Percentiles rank a stretch among this genome's conserved stretches.
Conservation (phyloP, 2,797 vertebrate genomes). For the Pteronotus mesoamericanus region DNA sequence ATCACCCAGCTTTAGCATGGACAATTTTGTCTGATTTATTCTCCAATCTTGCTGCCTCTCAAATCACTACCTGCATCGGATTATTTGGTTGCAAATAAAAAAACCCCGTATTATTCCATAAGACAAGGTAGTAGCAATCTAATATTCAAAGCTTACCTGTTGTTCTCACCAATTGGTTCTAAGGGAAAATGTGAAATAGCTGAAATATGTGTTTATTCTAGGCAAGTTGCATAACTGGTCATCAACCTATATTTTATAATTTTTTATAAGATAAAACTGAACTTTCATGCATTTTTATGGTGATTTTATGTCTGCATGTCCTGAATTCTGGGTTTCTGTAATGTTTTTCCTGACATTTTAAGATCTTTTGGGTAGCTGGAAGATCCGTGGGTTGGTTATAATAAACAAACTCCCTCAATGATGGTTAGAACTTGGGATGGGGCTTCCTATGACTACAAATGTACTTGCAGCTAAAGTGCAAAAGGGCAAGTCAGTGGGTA, state of each 20-base stretch:
- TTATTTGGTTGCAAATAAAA: not conserved
- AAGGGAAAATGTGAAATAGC: conserved; percentile 39
- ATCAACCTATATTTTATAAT: conserved; percentile 21
- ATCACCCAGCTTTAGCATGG: not conserved
- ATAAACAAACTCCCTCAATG: not conserved
- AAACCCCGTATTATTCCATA: conserved; percentile 3
- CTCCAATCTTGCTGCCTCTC: not conserved
- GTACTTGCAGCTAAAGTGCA: not conserved
- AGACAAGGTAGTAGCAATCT: conserved; percentile 8
- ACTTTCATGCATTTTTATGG: not conserved
- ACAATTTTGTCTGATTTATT: not conserved
- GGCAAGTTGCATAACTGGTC: not conserved
- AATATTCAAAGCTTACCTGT: not conserved
- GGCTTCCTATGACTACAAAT: not conserved
- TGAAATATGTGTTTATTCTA: conserved; percentile 27
- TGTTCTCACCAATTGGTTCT: not conserved
- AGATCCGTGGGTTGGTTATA: not conserved
- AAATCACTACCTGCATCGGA: not conserved
- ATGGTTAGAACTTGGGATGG: not conserved
- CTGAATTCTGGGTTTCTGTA: conserved; percentile 28
- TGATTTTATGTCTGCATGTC: not conserved
- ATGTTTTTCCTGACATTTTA: conserved; percentile 22
- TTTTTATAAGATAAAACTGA: conserved; percentile 6
- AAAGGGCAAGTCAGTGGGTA: not conserved
- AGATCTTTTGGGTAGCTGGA: not conserved